These are phyloP conservation scores for Nipponacmea schrenckii DNA, from an alignment of 2,888 invertebrate genomes.

Conservation along the genomic window DNA sequence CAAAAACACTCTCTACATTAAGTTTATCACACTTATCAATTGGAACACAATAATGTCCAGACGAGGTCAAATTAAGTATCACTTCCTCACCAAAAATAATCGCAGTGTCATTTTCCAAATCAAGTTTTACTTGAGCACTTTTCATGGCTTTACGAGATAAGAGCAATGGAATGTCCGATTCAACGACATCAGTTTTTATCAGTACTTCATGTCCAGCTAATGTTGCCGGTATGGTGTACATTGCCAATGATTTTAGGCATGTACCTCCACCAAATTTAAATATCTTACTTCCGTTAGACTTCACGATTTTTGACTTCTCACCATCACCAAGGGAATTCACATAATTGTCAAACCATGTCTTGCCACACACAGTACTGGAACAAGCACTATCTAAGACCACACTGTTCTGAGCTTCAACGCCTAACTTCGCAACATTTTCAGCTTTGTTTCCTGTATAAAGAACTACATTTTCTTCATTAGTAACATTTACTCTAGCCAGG, in stretches of 20 bases:
- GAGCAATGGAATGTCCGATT: constrained; percentile 31
- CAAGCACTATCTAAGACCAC: constrained; percentile 39
- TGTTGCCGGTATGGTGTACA: constrained; percentile 17
- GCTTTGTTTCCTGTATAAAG: too few relatives aligned
- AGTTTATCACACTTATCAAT: too few relatives aligned
- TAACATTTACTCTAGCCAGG: too few relatives aligned
- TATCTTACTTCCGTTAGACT: constrained; percentile 20
- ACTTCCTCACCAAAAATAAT: constrained; percentile 23
- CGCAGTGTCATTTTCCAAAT: constrained; percentile 30
- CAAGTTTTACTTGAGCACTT: constrained; percentile 21
- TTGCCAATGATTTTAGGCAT: constrained; percentile 23
- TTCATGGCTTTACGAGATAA: constrained; percentile 27
- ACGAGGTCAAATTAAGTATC: constrained; percentile 23
- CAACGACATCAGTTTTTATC: constrained; percentile 31
- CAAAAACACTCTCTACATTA: constrained; percentile 24
- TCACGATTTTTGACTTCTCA: constrained; percentile 7
- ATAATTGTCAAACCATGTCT: too few relatives aligned
- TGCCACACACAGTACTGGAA: constrained; percentile 35
- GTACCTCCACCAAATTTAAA: constrained; percentile 37
- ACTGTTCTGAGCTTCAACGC: constrained; percentile 30
- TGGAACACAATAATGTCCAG: too few relatives aligned
- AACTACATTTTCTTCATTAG: too few relatives aligned
- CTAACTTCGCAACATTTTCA: constrained; percentile 25
- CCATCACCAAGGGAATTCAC: constrained; percentile 15
- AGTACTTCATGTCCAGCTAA: constrained; percentile 26